Evolutionary conservation across 2,888 invertebrate genomes (phyloP).

Genomic region (Peribatodes rhomboidaria): DNA sequence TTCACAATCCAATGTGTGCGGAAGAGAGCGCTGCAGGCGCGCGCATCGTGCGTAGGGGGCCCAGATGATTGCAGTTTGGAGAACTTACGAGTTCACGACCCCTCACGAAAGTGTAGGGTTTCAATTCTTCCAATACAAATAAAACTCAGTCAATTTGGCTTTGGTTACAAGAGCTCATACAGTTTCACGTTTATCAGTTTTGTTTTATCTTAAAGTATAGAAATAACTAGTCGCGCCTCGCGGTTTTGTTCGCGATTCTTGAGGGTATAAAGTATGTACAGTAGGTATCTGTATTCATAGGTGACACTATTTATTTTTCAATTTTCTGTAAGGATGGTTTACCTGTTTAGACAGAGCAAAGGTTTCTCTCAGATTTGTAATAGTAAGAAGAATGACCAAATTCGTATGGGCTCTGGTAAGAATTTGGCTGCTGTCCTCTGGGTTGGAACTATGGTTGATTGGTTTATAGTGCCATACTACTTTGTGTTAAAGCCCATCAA

Average conservation of each 20-base stretch:
- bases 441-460: no score
- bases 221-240: background rate
- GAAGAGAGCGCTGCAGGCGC: slow-evolving; percentile 66
- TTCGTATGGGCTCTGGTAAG: no score
- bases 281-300: background rate
- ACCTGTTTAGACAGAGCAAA: no score
- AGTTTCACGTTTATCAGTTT: slow-evolving; percentile 3
- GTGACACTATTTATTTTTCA: background rate
- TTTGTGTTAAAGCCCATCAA: no score
- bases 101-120: slow-evolving; percentile 55
- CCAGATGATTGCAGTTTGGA: slow-evolving; percentile 79
- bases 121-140: slow-evolving; percentile 46
- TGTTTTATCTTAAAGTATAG: background rate
- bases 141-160: slow-evolving; percentile 36
- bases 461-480: no score
- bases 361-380: no score
- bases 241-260: background rate
- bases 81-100: slow-evolving; percentile 62
- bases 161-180: slow-evolving; percentile 2
- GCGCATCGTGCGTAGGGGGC: slow-evolving; percentile 76
- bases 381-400: no score
- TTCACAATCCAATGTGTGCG: slow-evolving; percentile 21
- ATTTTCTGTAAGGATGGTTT: no score
- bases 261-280: no score
- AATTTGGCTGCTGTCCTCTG: no score